Base-by-base conservation (phyloP, 2,113 vertebrate species). In the Gallinago paraguaiae region DNA sequence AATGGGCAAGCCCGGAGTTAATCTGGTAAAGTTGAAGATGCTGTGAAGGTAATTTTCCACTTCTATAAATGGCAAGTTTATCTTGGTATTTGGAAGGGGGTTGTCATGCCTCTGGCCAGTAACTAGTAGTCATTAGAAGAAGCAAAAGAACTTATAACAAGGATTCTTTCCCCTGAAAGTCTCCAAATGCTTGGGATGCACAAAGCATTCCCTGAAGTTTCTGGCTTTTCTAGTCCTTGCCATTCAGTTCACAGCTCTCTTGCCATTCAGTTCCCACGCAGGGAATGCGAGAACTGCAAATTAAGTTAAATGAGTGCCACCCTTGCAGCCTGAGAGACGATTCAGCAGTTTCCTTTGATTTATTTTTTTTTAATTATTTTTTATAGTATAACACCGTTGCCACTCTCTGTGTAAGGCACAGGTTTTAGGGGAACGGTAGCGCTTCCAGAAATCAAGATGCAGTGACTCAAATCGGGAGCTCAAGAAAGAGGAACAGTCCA, bases 361-460 rank as follows among this genome's bases (percentile, higher is more conserved):
- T 61, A 30, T 54, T n/a, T 23, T 53, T 27, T 69, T 24, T 46
- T 28, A 4, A 25, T 39, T 56, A 51, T 6, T 56, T 71, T 33
- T 59, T 24, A 12, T 25, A 6, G 39, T 60, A 6, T 9, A 50
- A 19, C 28, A 37, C 18, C 16, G 5, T 27, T n/a, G 25, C 45
- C 0, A 0, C n/a, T 71, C 12, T 33, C 20, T 15, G 11, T 12
- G 57, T 41, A 30, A 43, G 4, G 9, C 0, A 1, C 25, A 7
- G 1, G 1, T 59, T 71, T 51, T 6, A 5, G 27, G 56, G 82
- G 43, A 41, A 9, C 0, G 5, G 33, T 18, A 59, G 25, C 0
- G 2, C 30, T 79, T 89, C 61, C 27, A 75, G 51, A 28, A 88
- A 17, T 82, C n/a, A 23, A 31, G 43, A 46, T 33, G 51, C 18